Evolutionary conservation across 2,113 vertebrate genomes (phyloP).

Genomic region (Hiodon tergisus): DNA sequence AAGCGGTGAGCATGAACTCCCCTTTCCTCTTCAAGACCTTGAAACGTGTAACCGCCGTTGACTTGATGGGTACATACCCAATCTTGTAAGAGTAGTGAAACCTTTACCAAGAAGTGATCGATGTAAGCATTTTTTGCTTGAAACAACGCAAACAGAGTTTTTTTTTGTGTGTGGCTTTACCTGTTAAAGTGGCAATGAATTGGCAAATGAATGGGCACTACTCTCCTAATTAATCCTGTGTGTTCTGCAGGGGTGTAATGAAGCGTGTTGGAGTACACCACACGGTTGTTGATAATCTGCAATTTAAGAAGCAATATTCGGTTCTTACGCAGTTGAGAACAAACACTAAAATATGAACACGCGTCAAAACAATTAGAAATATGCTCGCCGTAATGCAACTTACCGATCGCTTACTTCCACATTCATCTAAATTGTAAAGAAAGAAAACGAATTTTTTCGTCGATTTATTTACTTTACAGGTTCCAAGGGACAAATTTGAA

Average conservation of each 20-base stretch:
- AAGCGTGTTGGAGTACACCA: conserved; percentile 46
- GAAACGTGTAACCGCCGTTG: conserved; percentile 25
- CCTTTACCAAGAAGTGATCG: conserved; percentile 26
- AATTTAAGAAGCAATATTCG: conserved; percentile 46
- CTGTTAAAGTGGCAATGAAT: conserved; percentile 54
- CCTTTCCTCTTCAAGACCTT: conserved; percentile 41
- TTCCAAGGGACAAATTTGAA: conserved; percentile 43
- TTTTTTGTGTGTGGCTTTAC: conserved; percentile 42
- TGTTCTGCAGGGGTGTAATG: conserved; percentile 42
- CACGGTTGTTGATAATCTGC: conserved; percentile 44
- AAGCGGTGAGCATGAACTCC: conserved; percentile 45
- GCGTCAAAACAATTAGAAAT: not conserved
- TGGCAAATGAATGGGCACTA: conserved; percentile 36
- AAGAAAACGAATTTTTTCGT: conserved; percentile 43
- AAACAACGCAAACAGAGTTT: too few relatives aligned
- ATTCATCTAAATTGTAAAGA: conserved; percentile 39
- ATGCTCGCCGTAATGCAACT: not conserved
- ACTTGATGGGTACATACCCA: conserved; percentile 45
- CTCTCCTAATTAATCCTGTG: conserved; percentile 41
- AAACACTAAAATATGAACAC: not conserved
- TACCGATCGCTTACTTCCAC: conserved; percentile 51
- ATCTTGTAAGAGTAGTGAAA: conserved; percentile 60
- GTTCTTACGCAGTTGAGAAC: conserved; percentile 46
- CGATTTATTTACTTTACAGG: conserved; percentile 37
- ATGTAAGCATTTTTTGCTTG: not conserved